A percentile compares a stretch with the other conserved stretches of the same genome.
Evolutionary conservation across 2,888 invertebrate genomes (phyloP).

Genomic region (Monopis laevigella): DNA sequence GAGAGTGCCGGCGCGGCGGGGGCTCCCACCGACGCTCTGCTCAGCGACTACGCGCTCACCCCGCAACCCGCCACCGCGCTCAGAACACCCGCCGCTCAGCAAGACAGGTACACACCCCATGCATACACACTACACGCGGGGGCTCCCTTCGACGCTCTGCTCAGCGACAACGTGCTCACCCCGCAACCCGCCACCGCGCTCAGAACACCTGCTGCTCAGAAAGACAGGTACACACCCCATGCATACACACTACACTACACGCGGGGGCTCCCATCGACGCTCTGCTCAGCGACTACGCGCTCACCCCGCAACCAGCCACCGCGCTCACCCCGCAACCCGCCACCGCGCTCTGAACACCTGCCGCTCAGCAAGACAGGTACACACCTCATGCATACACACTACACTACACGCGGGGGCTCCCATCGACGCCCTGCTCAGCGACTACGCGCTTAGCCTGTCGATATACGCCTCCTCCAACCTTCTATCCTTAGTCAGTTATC

Average conservation of each 20-base stretch:
- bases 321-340: slow-evolving; percentile 84
- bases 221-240: slow-evolving; percentile 73
- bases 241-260: too few relatives aligned
- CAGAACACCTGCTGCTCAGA: slow-evolving; percentile 84
- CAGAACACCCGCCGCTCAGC: slow-evolving; percentile 85
- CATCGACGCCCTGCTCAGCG: slow-evolving; percentile 88
- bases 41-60: slow-evolving; percentile 90
- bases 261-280: slow-evolving; percentile 85
- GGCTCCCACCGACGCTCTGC: slow-evolving; percentile 84
- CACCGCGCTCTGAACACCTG: slow-evolving; percentile 87
- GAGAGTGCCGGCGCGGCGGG: slow-evolving; percentile 78
- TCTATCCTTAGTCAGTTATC: too few relatives aligned
- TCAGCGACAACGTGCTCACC: slow-evolving; percentile 90
- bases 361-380: slow-evolving; percentile 79
- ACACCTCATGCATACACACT: too few relatives aligned
- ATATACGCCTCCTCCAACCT: slow-evolving; percentile 83
- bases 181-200: slow-evolving; percentile 77
- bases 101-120: slow-evolving; percentile 70
- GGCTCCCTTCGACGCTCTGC: slow-evolving; percentile 84
- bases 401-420: too few relatives aligned
- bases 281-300: slow-evolving; percentile 90
- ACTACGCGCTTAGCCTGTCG: slow-evolving; percentile 85
- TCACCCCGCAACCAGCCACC: slow-evolving; percentile 74
- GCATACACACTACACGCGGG: too few relatives aligned
- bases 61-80: slow-evolving; percentile 77